Evolutionary conservation across 2,113 vertebrate genomes (phyloP).

Genomic region (Notiomystis cincta): DNA sequence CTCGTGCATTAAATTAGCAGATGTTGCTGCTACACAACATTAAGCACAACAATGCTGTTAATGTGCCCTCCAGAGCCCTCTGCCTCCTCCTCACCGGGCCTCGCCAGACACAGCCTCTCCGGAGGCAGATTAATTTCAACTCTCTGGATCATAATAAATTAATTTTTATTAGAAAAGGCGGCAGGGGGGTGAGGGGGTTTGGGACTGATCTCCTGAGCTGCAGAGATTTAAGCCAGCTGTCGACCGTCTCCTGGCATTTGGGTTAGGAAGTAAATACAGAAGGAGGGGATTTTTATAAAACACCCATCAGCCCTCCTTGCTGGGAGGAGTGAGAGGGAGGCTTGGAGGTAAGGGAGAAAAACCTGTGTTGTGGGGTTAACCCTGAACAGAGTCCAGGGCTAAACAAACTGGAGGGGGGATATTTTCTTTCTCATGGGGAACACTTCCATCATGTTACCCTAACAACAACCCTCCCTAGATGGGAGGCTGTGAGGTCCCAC

Average conservation of each 20-base stretch:
- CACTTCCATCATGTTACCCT: background rate
- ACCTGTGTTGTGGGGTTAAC: background rate
- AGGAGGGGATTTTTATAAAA: slow-evolving; percentile 27
- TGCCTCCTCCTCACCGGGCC: slow-evolving; percentile 16
- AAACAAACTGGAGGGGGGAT: background rate
- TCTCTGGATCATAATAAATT: slow-evolving; percentile 83
- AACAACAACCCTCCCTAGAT: background rate
- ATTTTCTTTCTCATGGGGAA: background rate
- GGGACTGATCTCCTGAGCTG: slow-evolving; percentile 71
- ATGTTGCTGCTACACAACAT: slow-evolving; percentile 62
- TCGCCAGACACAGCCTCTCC: slow-evolving; percentile 55
- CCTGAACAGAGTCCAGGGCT: background rate
- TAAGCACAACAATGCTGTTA: slow-evolving; percentile 61
- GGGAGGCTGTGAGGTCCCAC: background rate
- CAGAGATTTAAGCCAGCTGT: slow-evolving; percentile 71
- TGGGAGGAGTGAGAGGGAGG: background rate
- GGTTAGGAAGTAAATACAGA: slow-evolving; percentile 45
- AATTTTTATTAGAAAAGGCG: slow-evolving; percentile 80
- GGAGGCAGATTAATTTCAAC: slow-evolving; percentile 78
- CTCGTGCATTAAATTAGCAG: slow-evolving; percentile 72
- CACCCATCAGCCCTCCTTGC: background rate
- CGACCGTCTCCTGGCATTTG: slow-evolving; percentile 54
- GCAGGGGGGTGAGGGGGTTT: background rate
- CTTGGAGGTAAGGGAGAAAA: background rate
- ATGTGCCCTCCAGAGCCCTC: slow-evolving; percentile 61